Evolutionary conservation across 2,888 invertebrate genomes (phyloP).

Genomic region (Julus scanicus): DNA sequence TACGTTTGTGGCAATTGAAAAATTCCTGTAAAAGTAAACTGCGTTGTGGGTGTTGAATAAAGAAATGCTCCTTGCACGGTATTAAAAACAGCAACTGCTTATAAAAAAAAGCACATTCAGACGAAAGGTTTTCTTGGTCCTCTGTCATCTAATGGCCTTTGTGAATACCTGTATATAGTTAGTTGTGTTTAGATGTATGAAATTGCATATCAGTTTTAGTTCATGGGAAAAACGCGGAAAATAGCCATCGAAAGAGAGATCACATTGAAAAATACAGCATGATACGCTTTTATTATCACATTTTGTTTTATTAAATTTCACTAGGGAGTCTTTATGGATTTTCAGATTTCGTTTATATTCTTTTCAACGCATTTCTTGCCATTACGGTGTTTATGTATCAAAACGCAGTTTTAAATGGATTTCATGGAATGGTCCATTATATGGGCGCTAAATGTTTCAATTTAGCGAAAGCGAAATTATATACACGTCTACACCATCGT

Average conservation of each 20-base stretch:
- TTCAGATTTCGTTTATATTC: slow-evolving; percentile 42
- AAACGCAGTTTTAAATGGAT: slow-evolving; percentile 35
- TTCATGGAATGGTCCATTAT: slow-evolving; percentile 30
- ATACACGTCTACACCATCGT: background rate
- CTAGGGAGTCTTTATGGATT: slow-evolving; percentile 27
- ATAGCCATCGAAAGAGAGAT: slow-evolving; percentile 25
- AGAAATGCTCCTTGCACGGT: background rate
- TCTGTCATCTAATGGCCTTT: background rate
- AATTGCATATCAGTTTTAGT: slow-evolving; percentile 29
- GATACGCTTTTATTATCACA: slow-evolving; percentile 38
- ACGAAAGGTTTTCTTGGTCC: background rate
- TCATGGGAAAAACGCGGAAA: slow-evolving; percentile 31
- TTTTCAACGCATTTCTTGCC: slow-evolving; percentile 38
- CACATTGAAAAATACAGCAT: slow-evolving; percentile 20
- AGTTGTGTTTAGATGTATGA: background rate
- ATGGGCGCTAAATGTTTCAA: slow-evolving; percentile 19
- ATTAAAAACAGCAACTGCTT: slow-evolving; percentile 38
- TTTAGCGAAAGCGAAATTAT: slow-evolving; percentile 21
- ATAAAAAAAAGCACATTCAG: slow-evolving; percentile 5
- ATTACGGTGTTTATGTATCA: slow-evolving; percentile 23
- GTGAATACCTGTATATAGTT: background rate
- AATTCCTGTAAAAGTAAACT: background rate
- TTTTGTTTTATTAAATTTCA: slow-evolving; percentile 42
- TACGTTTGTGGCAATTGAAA: slow-evolving; percentile 29
- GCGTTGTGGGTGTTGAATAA: background rate